These are phyloP conservation scores for Sycophila sp. DNA, from an alignment of 1,140 invertebrate species.

Conservation along the genomic window DNA sequence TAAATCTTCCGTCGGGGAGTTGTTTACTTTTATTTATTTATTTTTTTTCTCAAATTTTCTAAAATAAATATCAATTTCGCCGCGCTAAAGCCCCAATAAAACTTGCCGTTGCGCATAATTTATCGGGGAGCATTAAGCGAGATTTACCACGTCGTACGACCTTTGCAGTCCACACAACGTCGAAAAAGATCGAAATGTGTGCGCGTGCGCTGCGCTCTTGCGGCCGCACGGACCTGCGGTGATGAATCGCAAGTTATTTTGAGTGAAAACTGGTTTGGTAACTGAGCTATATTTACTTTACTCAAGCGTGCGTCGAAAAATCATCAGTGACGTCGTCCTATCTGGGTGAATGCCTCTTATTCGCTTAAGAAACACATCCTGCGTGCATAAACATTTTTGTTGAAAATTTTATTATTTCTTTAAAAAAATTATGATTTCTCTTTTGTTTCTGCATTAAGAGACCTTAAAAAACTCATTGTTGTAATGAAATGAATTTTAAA, in stretches of 20 bases:
- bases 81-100: too few relatives aligned
- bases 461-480: too few relatives aligned
- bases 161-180: not conserved
- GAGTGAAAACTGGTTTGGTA: constrained; percentile 59
- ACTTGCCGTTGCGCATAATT: not conserved
- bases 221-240: not conserved
- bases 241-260: constrained; percentile 55
- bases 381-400: too few relatives aligned
- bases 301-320: constrained; percentile 44
- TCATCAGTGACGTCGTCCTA: constrained; percentile 47
- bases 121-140: not conserved
- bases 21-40: too few relatives aligned
- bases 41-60: too few relatives aligned
- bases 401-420: too few relatives aligned
- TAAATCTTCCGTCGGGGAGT: not conserved
- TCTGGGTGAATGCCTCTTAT: not conserved
- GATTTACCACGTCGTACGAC: not conserved
- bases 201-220: too few relatives aligned
- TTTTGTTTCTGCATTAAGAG: too few relatives aligned
- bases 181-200: not conserved
- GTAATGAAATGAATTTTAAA: too few relatives aligned
- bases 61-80: too few relatives aligned
- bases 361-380: too few relatives aligned
- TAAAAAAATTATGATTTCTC: too few relatives aligned
- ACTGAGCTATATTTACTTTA: constrained; percentile 58